Evolutionary conservation across 2,888 invertebrate genomes (phyloP), one percentile per base, ranked within the genome.

Genomic region (Tridacna crocea): DNA sequence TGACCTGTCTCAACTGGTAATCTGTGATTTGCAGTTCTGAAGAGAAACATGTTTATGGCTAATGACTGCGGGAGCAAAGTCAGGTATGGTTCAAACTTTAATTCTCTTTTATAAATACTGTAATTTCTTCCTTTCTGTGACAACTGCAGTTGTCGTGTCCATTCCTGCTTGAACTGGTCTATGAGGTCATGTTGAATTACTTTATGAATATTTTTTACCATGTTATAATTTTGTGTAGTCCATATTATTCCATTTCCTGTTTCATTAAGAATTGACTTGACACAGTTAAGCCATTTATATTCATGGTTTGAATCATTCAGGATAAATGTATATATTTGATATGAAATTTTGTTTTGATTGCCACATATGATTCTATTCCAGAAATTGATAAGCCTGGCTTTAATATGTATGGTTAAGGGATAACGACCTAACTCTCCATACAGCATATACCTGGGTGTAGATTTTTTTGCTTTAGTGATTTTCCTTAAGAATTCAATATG

Each of bases 341-440:
- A n/a, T 10, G 74, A 74, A 8, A 74, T 60, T 27, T 74, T 74
- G 10, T n/a, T 12, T 4, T 60, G 1, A n/a, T 58, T 60, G 12
- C 60, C 27, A 46, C 36, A 27, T 4, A 74, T 36, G 4, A 61
- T 11, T 58, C 27, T 51, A 26, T 51, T 58, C 73, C 55, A 73
- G 26, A 73, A 73, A 26, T 24, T 26, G 13, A 73, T n/a, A 11
- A 73, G 51, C 11, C 73, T n/a, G n/a, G 58, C 26, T 27, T 73
- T 73, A 15, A 73, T 73, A n/a, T 11, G 24, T 8, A 55, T 58
- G 10, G 48, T 26, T 17, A 73, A 10, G 72, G 70, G 75, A 55
- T 72, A 61, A 6, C 68, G 13, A 8, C 73, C 78, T 48, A 63
- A 27, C 58, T 78, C 78, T 4, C 73, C 72, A 73, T 78, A 78